Base-by-base conservation (phyloP, 2,113 vertebrate species). In the Delphinapterus leucas region DNA sequence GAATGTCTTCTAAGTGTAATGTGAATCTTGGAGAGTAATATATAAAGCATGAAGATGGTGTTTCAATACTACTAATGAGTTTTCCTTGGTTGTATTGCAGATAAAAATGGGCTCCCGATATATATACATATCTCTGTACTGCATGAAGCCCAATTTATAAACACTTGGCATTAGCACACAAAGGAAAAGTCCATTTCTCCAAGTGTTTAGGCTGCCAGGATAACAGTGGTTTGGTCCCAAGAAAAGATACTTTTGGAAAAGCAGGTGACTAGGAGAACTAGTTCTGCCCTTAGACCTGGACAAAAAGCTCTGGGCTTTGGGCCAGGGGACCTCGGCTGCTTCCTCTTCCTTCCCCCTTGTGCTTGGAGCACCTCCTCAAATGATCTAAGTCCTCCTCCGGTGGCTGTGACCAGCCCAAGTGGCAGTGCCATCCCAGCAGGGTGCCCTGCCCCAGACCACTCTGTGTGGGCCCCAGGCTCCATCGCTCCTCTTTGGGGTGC, bases 31-130 rank as follows among this genome's bases (percentile, higher is more conserved):
- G 96, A 85, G 93, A 92, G 23, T 90, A 71, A 80, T 90, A 88
- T 8, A 71, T 92, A 90, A 97, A 88, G 63, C 76, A 81, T 31
- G 10, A 90, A 91, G 70, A 95, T 93, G 38, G 25, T 61, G 55
- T 87, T 97, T 91, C 92, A 97, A 79, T 87, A 38, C 31, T 88
- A 53, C 53, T 96, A 90, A 92, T 92, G 93, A 96, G 89, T 93
- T 93, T n/a, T 55, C 65, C 65, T 93, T 77, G 61, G 68, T 93
- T 96, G 58, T 77, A 41, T 17, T 95, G 44, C 73, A 96, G 74
- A 93, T 96, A 96, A 88, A 94, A 93, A 41, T 5, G n/a, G 47
- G 12, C 6, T 82, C 77, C 89, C 58, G 49, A 68, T 80, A 65
- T 68, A 77, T 18, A 49, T 18, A 84, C 26, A 79, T 8, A 67